Evolutionary conservation across 2,888 invertebrate genomes (phyloP).

Genomic region (Amblyjoppa proteus): DNA sequence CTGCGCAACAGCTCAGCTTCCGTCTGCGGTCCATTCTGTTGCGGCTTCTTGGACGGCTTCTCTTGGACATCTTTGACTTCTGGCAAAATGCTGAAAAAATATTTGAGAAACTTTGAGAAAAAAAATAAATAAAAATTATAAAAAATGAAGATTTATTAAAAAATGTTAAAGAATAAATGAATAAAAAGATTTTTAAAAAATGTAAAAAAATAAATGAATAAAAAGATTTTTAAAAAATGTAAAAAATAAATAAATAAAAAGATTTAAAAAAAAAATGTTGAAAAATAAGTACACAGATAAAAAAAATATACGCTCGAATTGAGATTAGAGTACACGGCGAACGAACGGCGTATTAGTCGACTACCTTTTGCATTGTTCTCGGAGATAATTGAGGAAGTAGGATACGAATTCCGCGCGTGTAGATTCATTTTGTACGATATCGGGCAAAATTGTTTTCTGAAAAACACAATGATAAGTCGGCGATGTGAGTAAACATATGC

Average conservation of each 20-base stretch:
- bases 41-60: constrained; percentile 30
- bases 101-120: neutral
- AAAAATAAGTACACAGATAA: neutral
- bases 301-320: neutral
- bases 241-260: neutral
- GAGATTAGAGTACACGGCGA: too few relatives aligned
- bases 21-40: neutral
- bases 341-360: neutral
- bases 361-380: constrained; percentile 76
- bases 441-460: constrained; percentile 61
- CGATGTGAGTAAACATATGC: constrained; percentile 17
- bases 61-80: constrained; percentile 51
- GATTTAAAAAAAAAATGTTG: neutral
- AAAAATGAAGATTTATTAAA: too few relatives aligned
- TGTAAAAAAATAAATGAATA: too few relatives aligned
- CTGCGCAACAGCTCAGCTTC: neutral
- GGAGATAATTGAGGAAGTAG: constrained; percentile 75
- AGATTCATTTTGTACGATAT: constrained; percentile 65
- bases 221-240: too few relatives aligned
- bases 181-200: too few relatives aligned
- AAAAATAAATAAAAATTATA: neutral
- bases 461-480: constrained; percentile 25
- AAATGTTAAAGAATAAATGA: too few relatives aligned
- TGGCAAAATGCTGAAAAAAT: constrained; percentile 44
- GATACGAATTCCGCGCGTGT: constrained; percentile 73